Base-by-base conservation (phyloP, 2,113 vertebrate genomes). In the Cryptoleucopteryx plumbea region DNA sequence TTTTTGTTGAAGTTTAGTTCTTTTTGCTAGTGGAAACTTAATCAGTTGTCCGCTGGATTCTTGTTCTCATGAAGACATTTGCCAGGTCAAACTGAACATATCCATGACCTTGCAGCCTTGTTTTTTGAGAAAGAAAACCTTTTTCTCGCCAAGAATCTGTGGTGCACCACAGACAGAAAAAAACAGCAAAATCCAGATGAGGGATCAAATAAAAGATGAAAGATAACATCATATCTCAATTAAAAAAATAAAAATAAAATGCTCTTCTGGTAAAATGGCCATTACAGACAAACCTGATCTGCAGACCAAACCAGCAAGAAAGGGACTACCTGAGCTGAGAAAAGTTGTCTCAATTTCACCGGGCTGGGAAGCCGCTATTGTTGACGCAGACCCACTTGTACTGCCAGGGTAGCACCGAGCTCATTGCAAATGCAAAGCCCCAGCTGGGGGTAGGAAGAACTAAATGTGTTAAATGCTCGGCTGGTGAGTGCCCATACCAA, bases 371-470 rank as follows among this genome's bases (percentile, higher is more conserved):
- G 40, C 84, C 4, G 31, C 87, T 90, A 86, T 63, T 91, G 96
- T 96, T 53, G 75, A 77, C 23, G 20, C 96, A 82, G 95, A 83
- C 97, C 95, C 81, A 70, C 90, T 97, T 91, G 97, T 70, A 85
- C 97, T 90, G 89, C 68, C 96, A 66, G 71, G 94, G 94, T 53
- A 96, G 96, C 80, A 75, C 48, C 32, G 91, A 93, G 91, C 97
- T 98, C 98, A 98, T 95, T 97, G 97, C 95, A 96, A 98, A 99
- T 98, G 98, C 98, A 98, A 98, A 99, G 97, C 98, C 98, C 97
- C 97, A 97, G 97, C 91, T 95, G 92, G 97, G 95, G 96, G 72
- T 74, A 89, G 92, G 91, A 97, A 93, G 96, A 96, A 82, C 83
- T 48, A 93, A 88, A 92, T 86, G 72, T 9, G 80, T 89, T 95